Conservation (phyloP, 2,113 vertebrate genomes). For the Vireo altiloquus region DNA sequence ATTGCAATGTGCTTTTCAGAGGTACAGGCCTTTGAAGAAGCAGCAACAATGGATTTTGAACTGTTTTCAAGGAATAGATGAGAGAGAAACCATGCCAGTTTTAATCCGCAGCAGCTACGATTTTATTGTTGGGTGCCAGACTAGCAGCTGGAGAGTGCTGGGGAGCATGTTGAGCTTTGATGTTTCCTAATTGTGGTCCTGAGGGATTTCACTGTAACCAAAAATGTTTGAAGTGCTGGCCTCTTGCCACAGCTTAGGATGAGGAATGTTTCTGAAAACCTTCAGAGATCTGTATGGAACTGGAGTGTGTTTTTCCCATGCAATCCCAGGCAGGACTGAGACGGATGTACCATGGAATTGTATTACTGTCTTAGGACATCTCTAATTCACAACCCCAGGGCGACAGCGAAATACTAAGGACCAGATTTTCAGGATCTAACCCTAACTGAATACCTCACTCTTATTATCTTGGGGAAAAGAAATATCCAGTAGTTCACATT, state of each 20-base stretch:
- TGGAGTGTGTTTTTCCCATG: not conserved
- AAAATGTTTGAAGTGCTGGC: slow-evolving; percentile 51
- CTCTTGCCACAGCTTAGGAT: not conserved
- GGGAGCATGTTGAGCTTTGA: slow-evolving; percentile 18
- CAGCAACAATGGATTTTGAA: not conserved
- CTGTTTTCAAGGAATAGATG: not conserved
- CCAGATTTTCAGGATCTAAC: not conserved
- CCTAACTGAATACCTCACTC: not conserved
- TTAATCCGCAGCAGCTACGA: not conserved
- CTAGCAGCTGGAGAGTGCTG: slow-evolving; percentile 39
- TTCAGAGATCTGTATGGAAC: not conserved
- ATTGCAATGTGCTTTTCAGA: not conserved
- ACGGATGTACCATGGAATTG: not conserved
- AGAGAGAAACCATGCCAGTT: not conserved
- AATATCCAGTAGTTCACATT: not conserved
- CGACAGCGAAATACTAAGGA: not conserved
- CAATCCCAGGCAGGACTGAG: not conserved
- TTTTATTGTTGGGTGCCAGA: slow-evolving; percentile 28
- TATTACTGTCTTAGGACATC: not conserved
- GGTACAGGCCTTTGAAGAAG: not conserved
- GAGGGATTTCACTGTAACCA: slow-evolving; percentile 37
- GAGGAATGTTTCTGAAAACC: slow-evolving; percentile 17
- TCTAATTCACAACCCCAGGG: not conserved
- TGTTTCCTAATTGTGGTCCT: slow-evolving; percentile 7
- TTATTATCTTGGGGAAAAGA: not conserved